phyloP scores from a whole-genome alignment of 1,140 invertebrate genomes.

The Halesus radiatus region DNA sequence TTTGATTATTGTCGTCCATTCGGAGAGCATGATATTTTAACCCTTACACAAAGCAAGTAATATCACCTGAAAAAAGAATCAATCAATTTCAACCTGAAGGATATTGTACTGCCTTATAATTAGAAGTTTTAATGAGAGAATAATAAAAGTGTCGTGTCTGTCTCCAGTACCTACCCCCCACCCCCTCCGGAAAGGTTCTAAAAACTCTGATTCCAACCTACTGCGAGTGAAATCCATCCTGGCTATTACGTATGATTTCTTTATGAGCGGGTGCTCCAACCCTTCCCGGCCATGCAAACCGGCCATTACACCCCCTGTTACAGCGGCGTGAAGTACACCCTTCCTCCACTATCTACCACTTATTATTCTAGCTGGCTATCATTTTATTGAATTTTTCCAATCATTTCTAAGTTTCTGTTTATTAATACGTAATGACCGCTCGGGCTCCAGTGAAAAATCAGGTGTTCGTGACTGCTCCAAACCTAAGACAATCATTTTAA shows the following conservation, averaged over 20 bases:
- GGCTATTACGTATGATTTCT: neutral
- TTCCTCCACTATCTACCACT: conserved; percentile 6
- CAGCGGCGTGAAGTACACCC: conserved; percentile 11
- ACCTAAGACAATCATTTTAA: too few species aligned
- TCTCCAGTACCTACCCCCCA: neutral
- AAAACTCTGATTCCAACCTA: conserved; percentile 1
- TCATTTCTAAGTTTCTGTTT: neutral
- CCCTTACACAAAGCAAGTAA: too few species aligned
- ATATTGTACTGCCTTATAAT: conserved; percentile 9
- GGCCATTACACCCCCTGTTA: conserved; percentile 30
- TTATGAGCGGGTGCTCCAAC: neutral
- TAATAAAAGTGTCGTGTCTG: neutral
- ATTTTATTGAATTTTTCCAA: conserved; percentile 24
- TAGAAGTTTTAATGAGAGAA: conserved; percentile 2
- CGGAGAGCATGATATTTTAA: too few species aligned
- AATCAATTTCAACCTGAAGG: too few species aligned
- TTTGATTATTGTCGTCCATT: too few species aligned
- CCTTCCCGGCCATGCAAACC: conserved; percentile 26
- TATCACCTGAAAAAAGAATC: too few species aligned
- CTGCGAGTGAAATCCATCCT: conserved; percentile 1
- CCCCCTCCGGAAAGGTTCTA: neutral
- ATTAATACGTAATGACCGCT: neutral
- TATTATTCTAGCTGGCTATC: neutral
- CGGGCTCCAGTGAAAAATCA: neutral
- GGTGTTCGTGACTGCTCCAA: neutral